Base-by-base conservation (phyloP, 2,888 invertebrate species). In the Apotomis betuletana region DNA sequence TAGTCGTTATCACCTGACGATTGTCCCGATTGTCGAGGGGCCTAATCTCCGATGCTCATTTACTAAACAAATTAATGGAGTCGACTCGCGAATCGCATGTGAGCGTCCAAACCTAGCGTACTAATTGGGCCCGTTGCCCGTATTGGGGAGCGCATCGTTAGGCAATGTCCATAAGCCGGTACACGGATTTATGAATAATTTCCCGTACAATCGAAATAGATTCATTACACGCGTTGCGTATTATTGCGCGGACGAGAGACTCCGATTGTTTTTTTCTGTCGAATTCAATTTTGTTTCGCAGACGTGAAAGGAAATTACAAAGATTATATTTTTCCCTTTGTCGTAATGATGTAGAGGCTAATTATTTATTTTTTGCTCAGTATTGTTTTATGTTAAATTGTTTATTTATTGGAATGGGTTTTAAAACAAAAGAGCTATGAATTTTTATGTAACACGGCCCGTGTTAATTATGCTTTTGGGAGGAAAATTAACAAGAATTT, bases 161-260 rank as follows among this genome's bases (percentile, higher is more conserved):
- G 67, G 67, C 71, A 71, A 71, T 71, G 71, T 67, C 61, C 67
- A 71, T 71, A 71, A 71, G 67, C 71, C 57, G 54, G 65, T 36
- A 44, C 51, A 57, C 27, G 61, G 67, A 71, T 71, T 70, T 71
- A 67, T 71, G 71, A 71, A 71, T 71, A 71, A 71, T 67, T 41
- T 52, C 71, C 67, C 36, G 67, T 55, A 67, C 60, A 65, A 57
- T 57, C 51, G 67, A 62, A 71, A 71, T 71, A 61, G 71, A 71
- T 67, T 71, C 71, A 71, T 71, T 71, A 67, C 67, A 71, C 57
- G 49, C 57, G 61, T 41, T 61, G 51, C 41, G 44, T 55, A 57
- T 59, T 61, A 69, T 67, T 44, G 10, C 49, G 10, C 13, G 58
- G 15, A 38, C n/a, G 46, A 57, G 44, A 36, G 44, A n/a, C 8